Evolutionary conservation across 2,113 vertebrate species (phyloP).

Genomic region (Eulacestoma nigropectus): DNA sequence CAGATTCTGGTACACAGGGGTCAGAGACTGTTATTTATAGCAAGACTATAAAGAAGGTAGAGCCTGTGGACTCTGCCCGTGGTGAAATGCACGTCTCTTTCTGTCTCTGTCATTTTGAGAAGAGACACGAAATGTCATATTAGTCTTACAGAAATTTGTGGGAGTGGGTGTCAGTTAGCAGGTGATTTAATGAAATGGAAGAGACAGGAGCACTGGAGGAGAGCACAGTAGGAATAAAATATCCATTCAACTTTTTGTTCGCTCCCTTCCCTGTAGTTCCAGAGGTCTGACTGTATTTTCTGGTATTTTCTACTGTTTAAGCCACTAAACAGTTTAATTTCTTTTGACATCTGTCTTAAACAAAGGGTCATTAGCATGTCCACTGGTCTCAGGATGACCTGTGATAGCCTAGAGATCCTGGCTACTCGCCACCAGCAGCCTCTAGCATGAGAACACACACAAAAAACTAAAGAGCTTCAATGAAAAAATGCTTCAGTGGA

Average conservation of each 20-base stretch:
- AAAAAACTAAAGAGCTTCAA: not conserved
- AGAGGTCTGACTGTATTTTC: not conserved
- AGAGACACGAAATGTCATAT: not conserved
- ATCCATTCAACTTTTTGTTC: not conserved
- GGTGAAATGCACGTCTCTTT: not conserved
- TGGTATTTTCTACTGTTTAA: not conserved
- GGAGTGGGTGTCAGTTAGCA: not conserved
- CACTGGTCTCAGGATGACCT: not conserved
- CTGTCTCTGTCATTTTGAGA: not conserved
- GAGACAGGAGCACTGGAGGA: not conserved
- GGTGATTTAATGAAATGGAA: conserved; percentile 1
- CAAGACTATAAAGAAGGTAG: not conserved
- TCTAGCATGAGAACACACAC: not conserved
- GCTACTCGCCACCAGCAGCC: not conserved
- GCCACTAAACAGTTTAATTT: not conserved
- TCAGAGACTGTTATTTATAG: not conserved
- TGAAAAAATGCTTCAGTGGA: not conserved
- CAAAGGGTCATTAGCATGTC: not conserved
- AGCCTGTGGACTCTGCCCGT: not conserved
- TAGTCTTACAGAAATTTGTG: not conserved
- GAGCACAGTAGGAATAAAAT: not conserved
- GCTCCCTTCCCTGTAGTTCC: not conserved
- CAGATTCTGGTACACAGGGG: not conserved
- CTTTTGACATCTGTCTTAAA: conserved; percentile 7
- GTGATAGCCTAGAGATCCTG: not conserved